These are phyloP conservation scores for Harpalus rufipes DNA, from an alignment of 2,888 invertebrate species.

Conservation along the genomic window DNA sequence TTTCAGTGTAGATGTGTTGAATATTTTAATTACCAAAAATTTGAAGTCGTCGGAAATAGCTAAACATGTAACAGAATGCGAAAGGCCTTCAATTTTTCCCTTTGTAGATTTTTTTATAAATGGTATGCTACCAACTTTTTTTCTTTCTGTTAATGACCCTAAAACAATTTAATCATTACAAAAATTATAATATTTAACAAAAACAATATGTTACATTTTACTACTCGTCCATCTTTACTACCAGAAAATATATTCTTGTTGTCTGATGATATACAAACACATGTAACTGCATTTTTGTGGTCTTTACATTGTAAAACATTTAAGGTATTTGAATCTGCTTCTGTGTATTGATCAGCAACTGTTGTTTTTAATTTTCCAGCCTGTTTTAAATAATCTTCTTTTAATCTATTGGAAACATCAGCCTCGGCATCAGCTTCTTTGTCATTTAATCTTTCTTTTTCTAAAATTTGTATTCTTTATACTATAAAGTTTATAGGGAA, in stretches of 20 bases:
- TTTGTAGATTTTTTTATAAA: slow-evolving; percentile 74
- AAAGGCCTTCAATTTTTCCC: slow-evolving; percentile 72
- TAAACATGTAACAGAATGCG: slow-evolving; percentile 81
- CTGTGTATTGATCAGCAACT: slow-evolving; percentile 83
- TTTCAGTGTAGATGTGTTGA: too few species aligned
- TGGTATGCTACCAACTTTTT: slow-evolving; percentile 81
- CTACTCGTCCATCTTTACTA: slow-evolving; percentile 91
- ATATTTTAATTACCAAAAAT: slow-evolving; percentile 83
- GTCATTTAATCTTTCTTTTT: slow-evolving; percentile 81
- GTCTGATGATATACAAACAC: slow-evolving; percentile 88
- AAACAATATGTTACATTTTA: slow-evolving; percentile 85
- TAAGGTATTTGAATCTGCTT: slow-evolving; percentile 76
- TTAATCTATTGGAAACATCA: slow-evolving; percentile 86
- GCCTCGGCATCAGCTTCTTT: slow-evolving; percentile 79
- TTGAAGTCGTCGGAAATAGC: slow-evolving; percentile 89
- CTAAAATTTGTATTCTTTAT: slow-evolving; percentile 74
- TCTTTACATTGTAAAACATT: slow-evolving; percentile 85
- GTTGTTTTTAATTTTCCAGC: slow-evolving; percentile 88
- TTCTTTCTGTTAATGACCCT: slow-evolving; percentile 82
- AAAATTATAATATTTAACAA: slow-evolving; percentile 13
- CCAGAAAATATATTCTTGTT: slow-evolving; percentile 87
- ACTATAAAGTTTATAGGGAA: background rate
- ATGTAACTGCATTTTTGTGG: slow-evolving; percentile 89
- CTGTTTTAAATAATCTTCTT: slow-evolving; percentile 92
- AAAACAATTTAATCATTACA: slow-evolving; percentile 19